Conservation (phyloP, 2,113 vertebrate genomes). For the Mus spicilegus region DNA sequence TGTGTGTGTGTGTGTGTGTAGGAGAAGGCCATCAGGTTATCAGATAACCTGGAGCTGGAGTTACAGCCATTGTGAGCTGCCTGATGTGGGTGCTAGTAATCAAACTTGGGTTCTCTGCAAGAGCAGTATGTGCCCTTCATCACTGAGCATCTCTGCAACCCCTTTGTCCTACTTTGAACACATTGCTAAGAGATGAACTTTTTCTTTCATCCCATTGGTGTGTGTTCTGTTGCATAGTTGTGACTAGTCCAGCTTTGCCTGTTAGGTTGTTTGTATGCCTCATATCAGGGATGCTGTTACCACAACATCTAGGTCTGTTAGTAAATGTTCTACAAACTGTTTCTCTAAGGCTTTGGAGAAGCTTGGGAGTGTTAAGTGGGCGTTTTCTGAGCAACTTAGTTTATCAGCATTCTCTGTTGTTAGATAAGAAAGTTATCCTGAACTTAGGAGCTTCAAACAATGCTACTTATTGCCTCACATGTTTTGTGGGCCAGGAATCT, state of each 20-base stretch:
- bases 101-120: not conserved
- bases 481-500: slow-evolving; percentile 40
- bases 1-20: not conserved
- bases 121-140: not conserved
- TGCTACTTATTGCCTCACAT: not conserved
- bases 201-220: not conserved
- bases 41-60: not conserved
- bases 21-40: not conserved
- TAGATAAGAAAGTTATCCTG: not conserved
- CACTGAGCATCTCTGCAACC: not conserved
- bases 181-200: not conserved
- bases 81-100: not conserved
- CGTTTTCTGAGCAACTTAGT: slow-evolving; percentile 30
- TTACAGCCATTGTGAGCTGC: not conserved
- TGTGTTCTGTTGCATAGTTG: not conserved
- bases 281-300: not conserved
- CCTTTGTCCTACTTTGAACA: not conserved
- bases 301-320: not conserved
- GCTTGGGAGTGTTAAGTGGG: not conserved
- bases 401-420: slow-evolving; percentile 49
- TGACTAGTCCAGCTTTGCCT: not conserved
- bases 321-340: not conserved
- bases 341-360: not conserved
- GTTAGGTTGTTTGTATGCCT: not conserved
- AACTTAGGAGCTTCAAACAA: slow-evolving; percentile 10